Evolutionary conservation across 2,888 invertebrate species (phyloP), one percentile per base, ranked within the genome.

Genomic region (Myopa testacea): DNA sequence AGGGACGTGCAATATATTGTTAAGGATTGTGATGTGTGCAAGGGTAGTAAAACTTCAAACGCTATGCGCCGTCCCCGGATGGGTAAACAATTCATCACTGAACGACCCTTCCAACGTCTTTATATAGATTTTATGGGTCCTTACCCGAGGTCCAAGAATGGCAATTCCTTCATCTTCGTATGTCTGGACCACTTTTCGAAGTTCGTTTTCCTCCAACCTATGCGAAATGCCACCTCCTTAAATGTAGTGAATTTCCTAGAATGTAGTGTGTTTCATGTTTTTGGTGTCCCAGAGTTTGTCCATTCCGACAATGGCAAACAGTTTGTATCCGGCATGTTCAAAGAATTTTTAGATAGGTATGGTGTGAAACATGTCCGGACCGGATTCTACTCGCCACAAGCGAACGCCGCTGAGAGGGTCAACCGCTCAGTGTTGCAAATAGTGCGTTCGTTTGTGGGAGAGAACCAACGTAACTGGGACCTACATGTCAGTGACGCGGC

Each of bases 381-480:
- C 2, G 60, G 38, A 0, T 65, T 76, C 14, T 86, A 87, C 77
- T 83, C 85, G 26, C 85, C 87, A 0, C 87, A 87, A 80, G 78
- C 80, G 1, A 87, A 87, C 76, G 84, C 85, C 10, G 70, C 77
- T 6, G 79, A 79, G 76, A 78, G 85, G 1, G 81, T 84, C 0
- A 87, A 87, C 76, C 74, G 84, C 26, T 83, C 83, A 14, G 63
- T 73, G 7, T 16, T 73, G 34, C 19, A 60, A 50, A 60, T 60
- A 3, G 7, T 60, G 5, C 38, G 62, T 45, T 26, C 73, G 45
- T 0, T 75, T 87, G 12, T 26, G 26, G 26, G 83, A 83, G 4
- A 84, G 83, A 75, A 82, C 86, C 7, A 67, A 84, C 65, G 77
- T 4, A 37, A 76, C 8, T 85, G 84, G 85, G 85, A 85, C 65